Evolutionary conservation across 2,113 vertebrate genomes (phyloP), one percentile per base, ranked within the genome.

Genomic region (Podocnemis expansa): DNA sequence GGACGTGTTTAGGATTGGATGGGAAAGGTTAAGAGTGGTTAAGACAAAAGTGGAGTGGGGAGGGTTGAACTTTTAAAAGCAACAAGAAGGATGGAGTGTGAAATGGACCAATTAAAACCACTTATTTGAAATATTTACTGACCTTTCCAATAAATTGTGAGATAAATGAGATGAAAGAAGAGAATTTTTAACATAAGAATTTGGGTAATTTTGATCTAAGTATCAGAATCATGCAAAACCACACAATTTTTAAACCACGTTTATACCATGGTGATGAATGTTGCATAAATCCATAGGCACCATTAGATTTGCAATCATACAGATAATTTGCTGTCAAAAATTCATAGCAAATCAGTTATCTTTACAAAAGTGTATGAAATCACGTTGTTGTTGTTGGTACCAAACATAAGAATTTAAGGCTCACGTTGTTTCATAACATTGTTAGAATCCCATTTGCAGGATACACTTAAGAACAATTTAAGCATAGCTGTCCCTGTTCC

Each of bases 1-100:
- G 92, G 63, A 94, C 97, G 88, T 97, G 93, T 97, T n/a, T 91
- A 95, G 94, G 91, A 95, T 95, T n/a, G 45, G 63, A 47, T 87
- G 45, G 88, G 90, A 21, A 95, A 70, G 52, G 38, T 94, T 93
- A 45, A 13, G 76, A 4, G 29, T n/a, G 19, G 43, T 90, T 94
- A 67, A 90, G 95, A 93, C 89, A 85, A 79, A 91, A 43, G 22
- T 76, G 38, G 24, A 45, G 45, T 49, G 25, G 38, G n/a, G 52
- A 82, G 84, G 47, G 82, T 92, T 96, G 80, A 80, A 83, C 76
- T 97, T 80, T 85, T 89, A 70, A 82, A 91, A 90, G 27, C 51
- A 78, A 49, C 0, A 6, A 79, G 70, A 25, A 5, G 85, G 76
- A 34, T 58, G 34, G 60, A 38, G 63, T 89, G n/a, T 52, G 90